phyloP scores from a whole-genome alignment of 2,113 vertebrate genomes.

The Ptilorrhoa leucosticta region DNA sequence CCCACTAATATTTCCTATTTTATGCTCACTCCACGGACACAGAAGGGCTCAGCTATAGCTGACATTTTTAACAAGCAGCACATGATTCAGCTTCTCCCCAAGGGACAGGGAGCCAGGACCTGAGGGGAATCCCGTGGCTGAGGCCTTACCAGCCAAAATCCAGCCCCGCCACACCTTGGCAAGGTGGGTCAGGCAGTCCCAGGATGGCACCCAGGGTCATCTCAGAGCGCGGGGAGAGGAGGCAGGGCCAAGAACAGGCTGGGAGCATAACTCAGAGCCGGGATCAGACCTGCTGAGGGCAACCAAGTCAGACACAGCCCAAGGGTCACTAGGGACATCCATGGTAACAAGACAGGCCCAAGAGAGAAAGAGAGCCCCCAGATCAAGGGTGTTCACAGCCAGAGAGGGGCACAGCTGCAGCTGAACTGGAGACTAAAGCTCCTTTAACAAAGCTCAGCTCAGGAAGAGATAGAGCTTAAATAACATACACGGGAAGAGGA shows the following conservation, averaged over 20 bases:
- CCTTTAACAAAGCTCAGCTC: background rate
- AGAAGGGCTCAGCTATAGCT: background rate
- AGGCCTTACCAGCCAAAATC: background rate
- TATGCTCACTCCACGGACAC: rapidly evolving
- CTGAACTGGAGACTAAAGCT: background rate
- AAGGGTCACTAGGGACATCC: background rate
- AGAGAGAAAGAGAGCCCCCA: background rate
- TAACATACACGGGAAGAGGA: rapidly evolving
- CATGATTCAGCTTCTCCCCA: background rate
- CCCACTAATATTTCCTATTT: background rate
- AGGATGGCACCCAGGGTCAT: background rate
- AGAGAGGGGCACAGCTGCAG: rapidly evolving
- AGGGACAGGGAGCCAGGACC: background rate
- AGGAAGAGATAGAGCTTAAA: background rate
- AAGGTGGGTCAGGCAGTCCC: background rate
- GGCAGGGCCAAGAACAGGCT: background rate
- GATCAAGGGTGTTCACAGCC: background rate
- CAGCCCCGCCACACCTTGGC: background rate
- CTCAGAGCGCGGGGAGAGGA: background rate
- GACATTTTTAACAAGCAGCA: background rate
- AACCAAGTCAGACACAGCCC: background rate
- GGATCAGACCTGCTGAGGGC: background rate
- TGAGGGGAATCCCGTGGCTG: background rate
- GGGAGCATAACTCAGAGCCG: background rate
- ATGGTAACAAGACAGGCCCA: rapidly evolving